phyloP scores from a whole-genome alignment of 2,797 vertebrate genomes.

The Chloroceryle inda region DNA sequence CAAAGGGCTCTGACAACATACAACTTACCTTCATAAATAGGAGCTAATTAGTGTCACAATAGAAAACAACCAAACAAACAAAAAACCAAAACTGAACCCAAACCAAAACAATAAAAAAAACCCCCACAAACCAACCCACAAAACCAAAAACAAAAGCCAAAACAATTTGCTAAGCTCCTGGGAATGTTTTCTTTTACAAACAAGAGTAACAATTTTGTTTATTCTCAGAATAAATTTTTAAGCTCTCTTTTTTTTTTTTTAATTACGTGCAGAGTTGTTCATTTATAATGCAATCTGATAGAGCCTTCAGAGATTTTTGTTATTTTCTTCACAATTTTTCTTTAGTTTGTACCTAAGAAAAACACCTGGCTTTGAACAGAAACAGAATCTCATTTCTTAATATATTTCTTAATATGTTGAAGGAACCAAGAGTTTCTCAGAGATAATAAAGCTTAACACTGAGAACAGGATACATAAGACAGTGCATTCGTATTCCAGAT shows the following conservation, averaged over 20 bases:
- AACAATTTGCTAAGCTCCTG: background rate
- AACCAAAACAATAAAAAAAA: too few species aligned
- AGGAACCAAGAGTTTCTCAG: background rate
- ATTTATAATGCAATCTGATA: background rate
- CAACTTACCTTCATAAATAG: background rate
- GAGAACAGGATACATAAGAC: background rate
- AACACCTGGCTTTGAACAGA: background rate
- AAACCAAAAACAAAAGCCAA: background rate
- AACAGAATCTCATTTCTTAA: background rate
- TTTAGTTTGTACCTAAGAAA: background rate
- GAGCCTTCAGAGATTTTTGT: background rate
- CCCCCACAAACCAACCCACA: too few species aligned
- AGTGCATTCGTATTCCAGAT: background rate
- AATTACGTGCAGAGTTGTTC: background rate
- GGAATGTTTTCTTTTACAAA: background rate
- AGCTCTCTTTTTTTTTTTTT: too few species aligned
- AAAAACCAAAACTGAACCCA: too few species aligned
- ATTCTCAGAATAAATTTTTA: background rate
- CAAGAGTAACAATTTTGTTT: background rate
- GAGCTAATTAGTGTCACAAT: fast-evolving
- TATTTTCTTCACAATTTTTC: background rate
- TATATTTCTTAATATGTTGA: background rate
- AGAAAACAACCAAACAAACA: background rate
- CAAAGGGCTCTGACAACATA: fast-evolving
- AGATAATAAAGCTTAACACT: background rate